phyloP scores from a whole-genome alignment of 2,888 invertebrate genomes.

The Drosophila rubida region DNA sequence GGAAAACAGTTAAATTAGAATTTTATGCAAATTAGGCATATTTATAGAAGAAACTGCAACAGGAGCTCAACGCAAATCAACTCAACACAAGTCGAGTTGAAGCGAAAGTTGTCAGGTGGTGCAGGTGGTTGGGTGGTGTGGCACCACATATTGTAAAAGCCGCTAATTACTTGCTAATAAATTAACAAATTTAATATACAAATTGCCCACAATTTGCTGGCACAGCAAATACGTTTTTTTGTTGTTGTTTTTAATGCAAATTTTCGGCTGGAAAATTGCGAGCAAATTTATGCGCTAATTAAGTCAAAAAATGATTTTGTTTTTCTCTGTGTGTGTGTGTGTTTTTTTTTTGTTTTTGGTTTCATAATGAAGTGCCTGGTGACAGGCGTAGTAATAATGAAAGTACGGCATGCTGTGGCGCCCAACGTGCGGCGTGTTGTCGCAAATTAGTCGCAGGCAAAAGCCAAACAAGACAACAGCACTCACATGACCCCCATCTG shows the following conservation, averaged over 20 bases:
- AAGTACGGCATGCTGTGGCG: constrained; percentile 9
- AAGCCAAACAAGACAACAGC: constrained; percentile 27
- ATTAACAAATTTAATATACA: constrained; percentile 42
- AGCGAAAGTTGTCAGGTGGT: constrained; percentile 12
- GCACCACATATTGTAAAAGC: constrained; percentile 6
- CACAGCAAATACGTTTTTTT: constrained; percentile 5
- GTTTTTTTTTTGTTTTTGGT: constrained; percentile 25
- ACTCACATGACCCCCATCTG: constrained; percentile 1
- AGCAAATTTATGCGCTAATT: constrained; percentile 53
- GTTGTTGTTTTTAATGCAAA: constrained; percentile 13
- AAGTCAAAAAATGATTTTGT: constrained; percentile 46
- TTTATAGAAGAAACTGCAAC: constrained; percentile 35
- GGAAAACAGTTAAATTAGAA: constrained; percentile 80
- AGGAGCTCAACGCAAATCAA: constrained; percentile 5
- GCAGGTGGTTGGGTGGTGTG: neutral
- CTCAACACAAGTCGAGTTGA: neutral
- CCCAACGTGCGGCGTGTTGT: constrained; percentile 24
- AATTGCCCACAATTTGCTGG: constrained; percentile 25
- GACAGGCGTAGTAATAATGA: constrained; percentile 13
- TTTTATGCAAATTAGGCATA: constrained; percentile 82
- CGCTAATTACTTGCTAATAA: constrained; percentile 38
- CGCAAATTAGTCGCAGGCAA: constrained; percentile 41
- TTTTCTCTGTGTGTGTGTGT: neutral
- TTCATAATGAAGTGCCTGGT: constrained; percentile 41
- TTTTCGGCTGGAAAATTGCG: constrained; percentile 8